Evolutionary conservation across 2,888 invertebrate species (phyloP).

Genomic region (Brachyopa scutellaris): DNA sequence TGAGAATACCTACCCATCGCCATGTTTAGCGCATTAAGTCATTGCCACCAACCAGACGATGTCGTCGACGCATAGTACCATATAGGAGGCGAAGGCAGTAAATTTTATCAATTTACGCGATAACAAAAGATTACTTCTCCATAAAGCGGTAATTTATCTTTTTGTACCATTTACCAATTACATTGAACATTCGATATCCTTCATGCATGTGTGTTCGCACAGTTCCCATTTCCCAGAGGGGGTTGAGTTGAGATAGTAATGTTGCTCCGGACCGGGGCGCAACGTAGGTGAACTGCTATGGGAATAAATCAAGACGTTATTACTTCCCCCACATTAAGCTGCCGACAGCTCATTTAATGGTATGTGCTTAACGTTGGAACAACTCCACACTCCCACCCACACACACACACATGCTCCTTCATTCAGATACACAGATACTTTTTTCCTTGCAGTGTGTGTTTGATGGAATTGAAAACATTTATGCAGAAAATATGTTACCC

Average conservation of each 20-base stretch:
- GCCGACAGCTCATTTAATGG: conserved; percentile 73
- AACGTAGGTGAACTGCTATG: conserved; percentile 55
- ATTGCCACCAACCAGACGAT: conserved; percentile 34
- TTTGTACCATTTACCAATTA: conserved; percentile 73
- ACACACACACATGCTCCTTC: conserved; percentile 30
- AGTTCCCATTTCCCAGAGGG: conserved; percentile 27
- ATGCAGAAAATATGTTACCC: conserved; percentile 72
- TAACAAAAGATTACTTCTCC: conserved; percentile 72
- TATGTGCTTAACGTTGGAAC: conserved; percentile 67
- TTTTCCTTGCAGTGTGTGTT: conserved; percentile 32
- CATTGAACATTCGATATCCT: conserved; percentile 69
- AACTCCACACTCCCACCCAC: conserved; percentile 47
- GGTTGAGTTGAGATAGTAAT: conserved; percentile 43
- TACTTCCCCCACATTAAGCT: conserved; percentile 72
- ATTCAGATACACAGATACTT: conserved; percentile 28
- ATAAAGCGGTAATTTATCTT: conserved; percentile 72
- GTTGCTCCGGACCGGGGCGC: conserved; percentile 40
- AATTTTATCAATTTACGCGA: conserved; percentile 72
- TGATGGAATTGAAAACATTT: conserved; percentile 69
- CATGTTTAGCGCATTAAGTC: conserved; percentile 58
- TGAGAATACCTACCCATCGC: conserved; percentile 35
- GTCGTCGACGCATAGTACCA: neutral
- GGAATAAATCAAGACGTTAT: conserved; percentile 73
- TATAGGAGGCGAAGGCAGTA: conserved; percentile 40
- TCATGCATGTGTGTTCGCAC: conserved; percentile 48